A percentile compares a stretch with the other conserved stretches of the same genome.
Conservation (phyloP, 2,797 vertebrate genomes). For the Microctenopoma lineatum region DNA sequence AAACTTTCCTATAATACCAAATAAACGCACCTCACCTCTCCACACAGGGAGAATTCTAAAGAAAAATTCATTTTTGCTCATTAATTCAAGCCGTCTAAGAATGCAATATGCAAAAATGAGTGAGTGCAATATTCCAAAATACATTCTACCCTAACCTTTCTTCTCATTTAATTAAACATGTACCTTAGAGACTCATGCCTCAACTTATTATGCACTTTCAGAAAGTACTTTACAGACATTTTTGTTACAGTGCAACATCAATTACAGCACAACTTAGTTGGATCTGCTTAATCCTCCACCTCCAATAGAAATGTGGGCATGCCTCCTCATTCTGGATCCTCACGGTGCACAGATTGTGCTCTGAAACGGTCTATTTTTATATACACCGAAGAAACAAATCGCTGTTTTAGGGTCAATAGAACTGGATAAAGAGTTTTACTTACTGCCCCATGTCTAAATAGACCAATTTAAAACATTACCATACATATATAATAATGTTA, state of each 20-base stretch:
- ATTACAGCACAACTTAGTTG: conserved; percentile 32
- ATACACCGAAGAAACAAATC: conserved; percentile 16
- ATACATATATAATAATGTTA: conserved; percentile 9
- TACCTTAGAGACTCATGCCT: conserved; percentile 15
- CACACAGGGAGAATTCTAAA: conserved; percentile 7
- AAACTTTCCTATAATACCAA: conserved; percentile 8
- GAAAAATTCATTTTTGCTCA: not conserved
- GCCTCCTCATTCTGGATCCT: conserved; percentile 23
- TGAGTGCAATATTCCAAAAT: conserved; percentile 12
- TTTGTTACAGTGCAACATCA: conserved; percentile 37
- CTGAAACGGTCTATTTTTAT: conserved; percentile 24
- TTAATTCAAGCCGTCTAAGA: conserved; percentile 19
- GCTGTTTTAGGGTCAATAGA: conserved; percentile 22
- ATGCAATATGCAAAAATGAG: conserved; percentile 6
- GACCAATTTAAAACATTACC: conserved; percentile 5
- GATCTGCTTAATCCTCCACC: conserved; percentile 47
- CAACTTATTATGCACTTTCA: conserved; percentile 41
- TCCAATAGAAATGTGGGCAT: conserved; percentile 32
- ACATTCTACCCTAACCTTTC: conserved; percentile 2
- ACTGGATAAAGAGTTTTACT: conserved; percentile 4
- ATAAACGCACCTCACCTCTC: conserved; percentile 10
- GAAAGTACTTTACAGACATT: conserved; percentile 33
- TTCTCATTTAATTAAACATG: conserved; percentile 42
- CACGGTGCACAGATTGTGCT: conserved; percentile 25
- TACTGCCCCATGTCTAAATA: not conserved